A percentile compares a stretch with the other conserved stretches of the same genome.
These are phyloP conservation scores for Perdix hodgsoniae DNA, from an alignment of 2,797 vertebrate genomes.

Conservation along the genomic window DNA sequence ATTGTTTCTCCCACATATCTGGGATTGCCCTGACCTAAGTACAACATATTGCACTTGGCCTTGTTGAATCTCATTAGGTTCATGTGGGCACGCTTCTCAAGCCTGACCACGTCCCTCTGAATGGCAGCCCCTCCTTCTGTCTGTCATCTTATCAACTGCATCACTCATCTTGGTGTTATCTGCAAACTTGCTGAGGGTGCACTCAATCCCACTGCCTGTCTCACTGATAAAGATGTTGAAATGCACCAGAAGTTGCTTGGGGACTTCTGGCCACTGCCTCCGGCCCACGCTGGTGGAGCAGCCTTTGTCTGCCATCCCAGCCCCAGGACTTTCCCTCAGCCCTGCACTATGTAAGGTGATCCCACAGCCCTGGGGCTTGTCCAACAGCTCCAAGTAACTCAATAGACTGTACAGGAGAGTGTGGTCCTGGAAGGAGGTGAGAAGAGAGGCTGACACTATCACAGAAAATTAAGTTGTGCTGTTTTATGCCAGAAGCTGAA, in stretches of 20 bases:
- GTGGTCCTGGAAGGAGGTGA: not conserved
- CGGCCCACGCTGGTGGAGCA: not conserved
- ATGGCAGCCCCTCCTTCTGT: no score
- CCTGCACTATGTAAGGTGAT: not conserved
- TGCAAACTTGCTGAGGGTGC: no score
- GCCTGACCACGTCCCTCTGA: no score
- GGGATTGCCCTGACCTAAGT: no score
- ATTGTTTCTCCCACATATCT: no score
- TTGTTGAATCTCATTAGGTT: no score
- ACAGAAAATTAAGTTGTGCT: not conserved
- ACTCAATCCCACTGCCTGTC: no score
- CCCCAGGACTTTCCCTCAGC: not conserved
- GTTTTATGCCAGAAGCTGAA: not conserved
- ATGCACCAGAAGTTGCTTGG: not conserved
- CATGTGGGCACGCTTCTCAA: no score
- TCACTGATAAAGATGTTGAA: no score
- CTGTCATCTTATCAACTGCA: no score
- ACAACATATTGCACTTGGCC: no score
- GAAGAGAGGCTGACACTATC: not conserved
- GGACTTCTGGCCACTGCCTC: not conserved
- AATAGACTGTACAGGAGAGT: not conserved
- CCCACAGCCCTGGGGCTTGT: not conserved
- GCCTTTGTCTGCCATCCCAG: not conserved
- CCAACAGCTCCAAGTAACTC: not conserved
- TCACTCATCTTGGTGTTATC: no score